These are phyloP conservation scores for Andrena chrysosceles DNA, from an alignment of 2,888 invertebrate species.

Conservation along the genomic window DNA sequence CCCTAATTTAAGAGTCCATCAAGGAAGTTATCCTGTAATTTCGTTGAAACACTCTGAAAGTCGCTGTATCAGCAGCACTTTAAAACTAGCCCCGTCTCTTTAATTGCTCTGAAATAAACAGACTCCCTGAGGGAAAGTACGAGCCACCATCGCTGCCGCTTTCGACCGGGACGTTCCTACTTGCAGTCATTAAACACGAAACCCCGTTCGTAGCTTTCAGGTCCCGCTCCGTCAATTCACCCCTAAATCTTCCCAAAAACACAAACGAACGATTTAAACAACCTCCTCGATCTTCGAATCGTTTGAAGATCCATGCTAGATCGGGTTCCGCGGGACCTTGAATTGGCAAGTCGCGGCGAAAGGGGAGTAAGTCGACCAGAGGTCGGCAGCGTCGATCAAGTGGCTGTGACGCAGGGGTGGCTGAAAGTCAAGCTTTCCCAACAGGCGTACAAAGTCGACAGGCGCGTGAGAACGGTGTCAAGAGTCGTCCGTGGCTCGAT, in stretches of 20 bases:
- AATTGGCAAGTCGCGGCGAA: not conserved
- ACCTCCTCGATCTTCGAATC: not conserved
- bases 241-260: too few species aligned
- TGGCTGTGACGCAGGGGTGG: constrained; percentile 36
- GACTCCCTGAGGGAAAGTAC: not conserved
- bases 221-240: too few species aligned
- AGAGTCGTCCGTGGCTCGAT: constrained; percentile 41
- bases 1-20: not conserved
- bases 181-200: not conserved
- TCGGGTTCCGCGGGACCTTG: constrained; percentile 8
- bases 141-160: not conserved
- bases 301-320: not conserved
- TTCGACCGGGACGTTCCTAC: not conserved
- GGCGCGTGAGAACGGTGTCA: constrained; percentile 44
- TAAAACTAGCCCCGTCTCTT: not conserved
- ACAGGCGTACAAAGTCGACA: constrained; percentile 7
- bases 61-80: not conserved
- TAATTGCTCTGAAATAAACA: not conserved
- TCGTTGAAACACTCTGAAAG: not conserved
- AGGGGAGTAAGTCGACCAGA: constrained; percentile 9
- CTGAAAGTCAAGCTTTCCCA: constrained; percentile 49
- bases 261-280: too few species aligned
- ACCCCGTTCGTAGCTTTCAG: too few species aligned
- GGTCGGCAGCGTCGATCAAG: constrained; percentile 30
- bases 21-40: not conserved